Evolutionary conservation across 2,888 invertebrate species (phyloP), one percentile per base, ranked within the genome.

Genomic region (Kuschelorhynchus macadamiae): DNA sequence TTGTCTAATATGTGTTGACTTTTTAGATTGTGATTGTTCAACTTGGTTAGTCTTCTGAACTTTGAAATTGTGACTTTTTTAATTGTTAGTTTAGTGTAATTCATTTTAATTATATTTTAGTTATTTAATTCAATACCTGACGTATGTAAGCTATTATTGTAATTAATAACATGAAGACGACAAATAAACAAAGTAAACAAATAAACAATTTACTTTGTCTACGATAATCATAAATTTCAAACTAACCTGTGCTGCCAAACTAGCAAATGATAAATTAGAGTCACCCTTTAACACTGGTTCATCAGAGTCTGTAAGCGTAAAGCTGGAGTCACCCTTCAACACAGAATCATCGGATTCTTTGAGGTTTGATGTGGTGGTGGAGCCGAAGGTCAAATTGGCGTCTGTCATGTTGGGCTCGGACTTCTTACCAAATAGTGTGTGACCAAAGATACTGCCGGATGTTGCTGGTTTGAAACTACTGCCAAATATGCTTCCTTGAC

Each of bases 181-280:
- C n/a, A n/a, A n/a, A n/a, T n/a, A n/a, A n/a, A n/a, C n/a, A n/a
- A n/a, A n/a, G n/a, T n/a, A n/a, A n/a, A n/a, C n/a, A n/a, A n/a
- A n/a, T n/a, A n/a, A n/a, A n/a, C n/a, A n/a, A n/a, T n/a, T n/a
- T n/a, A n/a, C n/a, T n/a, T n/a, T n/a, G n/a, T n/a, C n/a, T n/a
- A n/a, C n/a, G n/a, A n/a, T n/a, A n/a, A n/a, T n/a, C 25, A 3
- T 25, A 25, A 7, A 5, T 25, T 41, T 12, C 30, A 11, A 12
- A 66, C 32, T 67, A 11, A 62, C 67, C 62, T 67, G 14, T 1
- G 81, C 78, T 1, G 83, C 84, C 52, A 83, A 74, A 50, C 75
- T 78, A 1, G 84, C 82, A 73, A 85, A 84, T 65, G 79, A 81
- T 20, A 83, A 55, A 52, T 74, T 76, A 0, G 80, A 68, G 66